Evolutionary conservation across 2,113 vertebrate species (phyloP).

Genomic region (Mirza zaza): DNA sequence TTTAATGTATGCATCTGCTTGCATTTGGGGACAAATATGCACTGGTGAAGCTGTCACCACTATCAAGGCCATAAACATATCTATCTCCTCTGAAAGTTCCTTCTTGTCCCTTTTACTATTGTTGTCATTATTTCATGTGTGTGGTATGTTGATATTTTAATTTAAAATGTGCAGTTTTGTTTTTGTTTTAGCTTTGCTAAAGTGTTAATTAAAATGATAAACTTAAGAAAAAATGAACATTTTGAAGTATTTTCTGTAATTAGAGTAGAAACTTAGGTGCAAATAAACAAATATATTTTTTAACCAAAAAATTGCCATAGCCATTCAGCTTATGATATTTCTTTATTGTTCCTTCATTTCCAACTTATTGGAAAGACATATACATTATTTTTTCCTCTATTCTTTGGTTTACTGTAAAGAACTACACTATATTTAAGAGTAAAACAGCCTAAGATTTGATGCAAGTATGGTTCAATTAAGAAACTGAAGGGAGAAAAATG

Average conservation of each 20-base stretch:
- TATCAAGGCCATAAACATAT: neutral
- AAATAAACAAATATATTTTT: neutral
- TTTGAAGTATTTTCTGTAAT: constrained; percentile 60
- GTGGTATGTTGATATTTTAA: constrained; percentile 61
- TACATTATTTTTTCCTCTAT: neutral
- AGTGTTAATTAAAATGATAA: constrained; percentile 59
- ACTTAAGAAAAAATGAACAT: constrained; percentile 47
- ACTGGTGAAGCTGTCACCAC: neutral
- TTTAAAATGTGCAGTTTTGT: constrained; percentile 58
- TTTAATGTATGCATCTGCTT: neutral
- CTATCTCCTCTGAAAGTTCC: neutral
- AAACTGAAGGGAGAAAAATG: neutral
- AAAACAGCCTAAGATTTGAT: neutral
- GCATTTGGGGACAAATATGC: neutral
- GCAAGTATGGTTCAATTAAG: constrained; percentile 17
- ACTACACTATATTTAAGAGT: neutral
- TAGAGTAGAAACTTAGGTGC: neutral
- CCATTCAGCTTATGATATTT: neutral
- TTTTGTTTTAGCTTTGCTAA: constrained; percentile 43
- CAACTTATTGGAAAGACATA: neutral
- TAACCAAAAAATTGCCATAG: neutral
- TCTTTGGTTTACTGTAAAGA: constrained; percentile 6
- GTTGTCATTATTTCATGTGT: neutral
- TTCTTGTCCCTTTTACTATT: neutral
- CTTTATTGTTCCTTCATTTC: constrained; percentile 14